phyloP scores from a whole-genome alignment of 2,113 vertebrate species.

The Pangasianodon gigas region DNA sequence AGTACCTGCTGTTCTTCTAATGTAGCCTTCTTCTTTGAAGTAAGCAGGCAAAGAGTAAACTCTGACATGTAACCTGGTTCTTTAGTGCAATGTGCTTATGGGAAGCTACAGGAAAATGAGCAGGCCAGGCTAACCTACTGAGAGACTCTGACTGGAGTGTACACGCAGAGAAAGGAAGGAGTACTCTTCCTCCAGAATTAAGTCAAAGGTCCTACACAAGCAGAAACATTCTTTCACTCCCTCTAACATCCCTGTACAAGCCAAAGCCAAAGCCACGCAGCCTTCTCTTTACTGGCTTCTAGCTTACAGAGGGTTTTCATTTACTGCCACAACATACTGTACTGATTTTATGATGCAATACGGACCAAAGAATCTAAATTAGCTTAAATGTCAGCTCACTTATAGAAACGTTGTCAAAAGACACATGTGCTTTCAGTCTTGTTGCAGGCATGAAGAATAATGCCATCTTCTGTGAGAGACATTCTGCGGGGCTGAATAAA shows the following conservation, averaged over 20 bases:
- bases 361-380: slow-evolving; percentile 24
- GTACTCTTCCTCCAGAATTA: slow-evolving; percentile 9
- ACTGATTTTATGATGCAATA: slow-evolving; percentile 27
- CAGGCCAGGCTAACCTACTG: not conserved
- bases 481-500: not conserved
- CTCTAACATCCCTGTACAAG: not conserved
- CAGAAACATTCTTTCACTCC: slow-evolving; percentile 1
- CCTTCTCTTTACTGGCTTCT: not conserved
- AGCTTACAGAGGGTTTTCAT: slow-evolving; percentile 24
- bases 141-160: slow-evolving; percentile 6
- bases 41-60: not conserved
- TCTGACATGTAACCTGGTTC: not conserved
- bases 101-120: slow-evolving; percentile 13
- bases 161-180: slow-evolving; percentile 27
- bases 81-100: not conserved
- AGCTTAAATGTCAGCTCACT: slow-evolving; percentile 39
- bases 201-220: slow-evolving; percentile 14
- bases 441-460: not conserved
- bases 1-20: slow-evolving; percentile 3
- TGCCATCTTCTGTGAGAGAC: not conserved
- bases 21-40: slow-evolving; percentile 2
- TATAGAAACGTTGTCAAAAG: slow-evolving; percentile 12
- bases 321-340: slow-evolving; percentile 24
- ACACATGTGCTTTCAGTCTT: slow-evolving; percentile 20
- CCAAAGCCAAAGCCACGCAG: slow-evolving; percentile 1